Evolutionary conservation across 2,888 invertebrate species (phyloP), one percentile per base, ranked within the genome.

Genomic region (Cheilosia vulpina): DNA sequence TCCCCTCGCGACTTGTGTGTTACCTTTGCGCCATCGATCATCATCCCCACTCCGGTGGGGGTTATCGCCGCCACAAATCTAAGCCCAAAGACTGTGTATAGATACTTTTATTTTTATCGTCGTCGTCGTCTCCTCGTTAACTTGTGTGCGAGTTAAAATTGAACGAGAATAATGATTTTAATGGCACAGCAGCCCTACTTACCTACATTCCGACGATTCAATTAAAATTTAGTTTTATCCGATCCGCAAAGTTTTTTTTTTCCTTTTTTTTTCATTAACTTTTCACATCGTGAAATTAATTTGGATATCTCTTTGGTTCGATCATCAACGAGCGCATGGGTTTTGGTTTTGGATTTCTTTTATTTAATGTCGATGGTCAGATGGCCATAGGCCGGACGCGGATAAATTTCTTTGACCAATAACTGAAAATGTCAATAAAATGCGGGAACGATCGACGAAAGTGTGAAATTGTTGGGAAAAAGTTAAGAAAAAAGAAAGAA

Each of bases 141-240:
- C 60, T 43, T 11, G 55, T 21, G 24, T 57, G 38, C 3, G 34
- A 58, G 57, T 58, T 57, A 19, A 57, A 57, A 55, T 57, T 69
- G 52, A 68, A 63, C 38, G 47, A 55, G 55, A 68, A 72, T 78
- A 78, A 63, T 72, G 72, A 79, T n/a, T 83, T 83, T 83, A 73
- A 83, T 78, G 50, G 72, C 62, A 21, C 62, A 78, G 78, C 78
- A 78, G 78, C 78, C 78, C 83, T 78, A 83, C 83, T 78, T 83
- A 78, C 72, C 62, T 71, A 82, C 78, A 83, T 78, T 73, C 63
- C 63, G 27, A 68, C 63, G 68, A 68, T 69, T 83, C 78, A 83
- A 83, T 78, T 83, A 77, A 83, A 82, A 78, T 43, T 68, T 47
- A 50, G n/a, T 68, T 73, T 73, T 78, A 83, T 78, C 68, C 62